Conservation (phyloP, 2,797 vertebrate genomes). For the Myotis findleyi region DNA sequence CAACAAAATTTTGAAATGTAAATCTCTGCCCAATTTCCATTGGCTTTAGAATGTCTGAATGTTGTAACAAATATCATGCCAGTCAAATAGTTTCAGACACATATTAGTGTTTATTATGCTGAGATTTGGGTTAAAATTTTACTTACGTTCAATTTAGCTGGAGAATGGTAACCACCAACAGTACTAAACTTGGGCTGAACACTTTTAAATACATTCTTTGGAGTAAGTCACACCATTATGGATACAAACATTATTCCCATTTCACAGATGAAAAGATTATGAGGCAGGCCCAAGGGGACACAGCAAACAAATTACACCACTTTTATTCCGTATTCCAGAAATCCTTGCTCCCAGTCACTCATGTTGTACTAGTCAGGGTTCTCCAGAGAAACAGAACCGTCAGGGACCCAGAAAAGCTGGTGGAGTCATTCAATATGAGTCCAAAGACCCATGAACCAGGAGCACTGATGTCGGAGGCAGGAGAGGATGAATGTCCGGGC, state of each 20-base stretch:
- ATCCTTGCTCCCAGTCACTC: not conserved
- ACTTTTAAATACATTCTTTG: not conserved
- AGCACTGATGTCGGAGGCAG: accelerated
- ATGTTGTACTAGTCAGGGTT: not conserved
- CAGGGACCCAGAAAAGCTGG: not conserved
- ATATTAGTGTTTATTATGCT: not conserved
- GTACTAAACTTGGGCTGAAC: not conserved
- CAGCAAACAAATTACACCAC: not conserved
- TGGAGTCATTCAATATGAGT: not conserved
- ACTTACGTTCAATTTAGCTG: not conserved
- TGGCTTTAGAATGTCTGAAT: not conserved
- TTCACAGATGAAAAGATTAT: not conserved
- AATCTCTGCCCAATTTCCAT: not conserved
- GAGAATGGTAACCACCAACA: not conserved
- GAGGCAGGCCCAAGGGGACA: not conserved
- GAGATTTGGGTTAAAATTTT: not conserved
- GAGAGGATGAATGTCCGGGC: not conserved
- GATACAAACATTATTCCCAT: not conserved
- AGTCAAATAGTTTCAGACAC: not conserved
- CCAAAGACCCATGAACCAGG: not conserved
- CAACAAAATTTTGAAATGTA: not conserved
- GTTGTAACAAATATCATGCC: not conserved
- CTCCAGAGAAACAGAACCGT: not conserved
- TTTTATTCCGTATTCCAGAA: not conserved
- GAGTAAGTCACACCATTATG: not conserved